phyloP scores from a whole-genome alignment of 2,113 vertebrate genomes.

The Rhabdornis inornatus region DNA sequence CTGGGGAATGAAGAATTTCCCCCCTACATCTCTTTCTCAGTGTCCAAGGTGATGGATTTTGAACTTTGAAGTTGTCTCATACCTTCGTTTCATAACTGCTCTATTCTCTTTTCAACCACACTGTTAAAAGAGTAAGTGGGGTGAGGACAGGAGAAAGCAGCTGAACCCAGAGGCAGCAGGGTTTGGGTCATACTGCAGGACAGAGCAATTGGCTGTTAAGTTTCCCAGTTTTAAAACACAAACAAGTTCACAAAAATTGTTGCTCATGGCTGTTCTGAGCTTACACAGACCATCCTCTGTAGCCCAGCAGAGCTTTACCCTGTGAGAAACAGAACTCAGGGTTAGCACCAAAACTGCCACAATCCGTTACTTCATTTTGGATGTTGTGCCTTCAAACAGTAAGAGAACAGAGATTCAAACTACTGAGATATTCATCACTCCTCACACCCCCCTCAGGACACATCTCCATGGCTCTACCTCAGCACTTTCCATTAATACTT shows the following conservation, averaged over 20 bases:
- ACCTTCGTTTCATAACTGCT: background rate
- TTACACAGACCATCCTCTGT: background rate
- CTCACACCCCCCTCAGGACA: background rate
- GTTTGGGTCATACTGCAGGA: background rate
- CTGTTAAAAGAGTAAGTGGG: accelerated
- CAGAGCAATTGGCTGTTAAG: background rate
- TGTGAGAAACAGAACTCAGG: constrained; percentile 7
- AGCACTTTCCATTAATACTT: background rate
- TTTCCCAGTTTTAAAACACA: background rate
- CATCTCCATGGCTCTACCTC: background rate
- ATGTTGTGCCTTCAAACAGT: background rate
- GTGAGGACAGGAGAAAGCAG: background rate
- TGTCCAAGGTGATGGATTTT: background rate
- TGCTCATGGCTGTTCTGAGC: background rate
- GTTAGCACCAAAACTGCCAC: background rate
- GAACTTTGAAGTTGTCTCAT: background rate
- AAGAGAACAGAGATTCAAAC: background rate
- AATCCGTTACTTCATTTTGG: background rate
- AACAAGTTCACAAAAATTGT: background rate
- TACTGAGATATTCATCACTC: background rate
- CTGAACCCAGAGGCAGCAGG: background rate
- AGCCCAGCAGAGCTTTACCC: background rate
- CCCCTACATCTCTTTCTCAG: background rate
- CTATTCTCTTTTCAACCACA: background rate
- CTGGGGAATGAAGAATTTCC: background rate